phyloP scores from a whole-genome alignment of 2,888 invertebrate genomes.

The Phortica magna region DNA sequence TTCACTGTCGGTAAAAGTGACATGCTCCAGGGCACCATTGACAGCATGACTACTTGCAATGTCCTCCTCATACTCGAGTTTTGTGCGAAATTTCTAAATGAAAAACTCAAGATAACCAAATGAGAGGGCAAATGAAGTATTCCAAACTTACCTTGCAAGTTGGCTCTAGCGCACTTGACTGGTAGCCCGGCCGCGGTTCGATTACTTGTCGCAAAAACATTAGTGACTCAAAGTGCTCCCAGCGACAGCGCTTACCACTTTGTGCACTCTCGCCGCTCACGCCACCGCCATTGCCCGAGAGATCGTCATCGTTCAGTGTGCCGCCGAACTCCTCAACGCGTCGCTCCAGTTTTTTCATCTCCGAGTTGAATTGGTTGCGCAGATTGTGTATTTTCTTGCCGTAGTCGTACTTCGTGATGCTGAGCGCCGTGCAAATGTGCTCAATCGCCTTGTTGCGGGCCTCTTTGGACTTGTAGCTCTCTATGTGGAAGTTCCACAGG shows the following conservation, averaged over 20 bases:
- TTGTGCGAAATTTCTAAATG: slow-evolving; percentile 45
- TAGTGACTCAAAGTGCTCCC: slow-evolving; percentile 76
- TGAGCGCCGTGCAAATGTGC: slow-evolving; percentile 65
- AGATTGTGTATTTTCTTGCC: slow-evolving; percentile 77
- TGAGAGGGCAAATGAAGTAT: neutral
- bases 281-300: neutral
- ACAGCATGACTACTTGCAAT: slow-evolving; percentile 24
- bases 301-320: slow-evolving; percentile 15
- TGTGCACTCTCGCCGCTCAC: neutral
- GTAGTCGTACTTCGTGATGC: slow-evolving; percentile 72
- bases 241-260: slow-evolving; percentile 62
- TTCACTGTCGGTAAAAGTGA: slow-evolving; percentile 33
- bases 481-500: slow-evolving; percentile 75
- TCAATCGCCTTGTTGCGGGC: slow-evolving; percentile 71
- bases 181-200: slow-evolving; percentile 72
- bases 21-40: neutral
- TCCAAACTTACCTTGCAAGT: neutral
- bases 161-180: slow-evolving; percentile 38
- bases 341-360: slow-evolving; percentile 74
- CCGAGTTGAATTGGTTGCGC: slow-evolving; percentile 76
- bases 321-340: slow-evolving; percentile 64
- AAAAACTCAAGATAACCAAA: neutral
- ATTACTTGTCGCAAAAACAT: slow-evolving; percentile 73
- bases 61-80: slow-evolving; percentile 49
- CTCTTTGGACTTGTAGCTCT: slow-evolving; percentile 73